Evolutionary conservation across 2,797 vertebrate species (phyloP).

Genomic region (Pantherophis alleghaniensis): DNA sequence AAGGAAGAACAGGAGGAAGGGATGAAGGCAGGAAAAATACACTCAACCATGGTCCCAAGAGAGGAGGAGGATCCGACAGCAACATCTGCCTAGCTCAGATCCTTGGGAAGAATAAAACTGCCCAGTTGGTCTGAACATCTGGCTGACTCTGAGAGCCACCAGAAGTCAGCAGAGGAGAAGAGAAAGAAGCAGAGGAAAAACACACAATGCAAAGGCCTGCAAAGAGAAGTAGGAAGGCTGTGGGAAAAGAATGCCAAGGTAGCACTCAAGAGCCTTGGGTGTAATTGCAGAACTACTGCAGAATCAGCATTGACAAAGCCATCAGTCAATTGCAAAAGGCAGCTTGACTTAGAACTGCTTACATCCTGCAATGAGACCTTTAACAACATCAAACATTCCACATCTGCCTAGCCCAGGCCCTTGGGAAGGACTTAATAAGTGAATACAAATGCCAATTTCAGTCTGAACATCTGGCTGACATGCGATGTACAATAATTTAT

Average conservation of each 20-base stretch:
- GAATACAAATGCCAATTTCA: no score
- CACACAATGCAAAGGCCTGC: not conserved
- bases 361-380: not conserved
- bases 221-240: not conserved
- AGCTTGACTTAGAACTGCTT: not conserved
- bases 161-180: not conserved
- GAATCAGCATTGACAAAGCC: not conserved
- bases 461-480: not conserved
- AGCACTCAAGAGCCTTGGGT: not conserved
- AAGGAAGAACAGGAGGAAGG: no score
- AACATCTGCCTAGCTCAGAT: not conserved
- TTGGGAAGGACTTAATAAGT: no score
- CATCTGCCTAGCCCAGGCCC: not conserved
- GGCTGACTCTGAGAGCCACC: not conserved
- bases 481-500: not conserved
- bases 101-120: not conserved
- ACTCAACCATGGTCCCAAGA: no score
- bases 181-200: not conserved
- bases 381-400: not conserved
- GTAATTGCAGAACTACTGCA: not conserved
- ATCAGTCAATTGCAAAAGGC: not conserved
- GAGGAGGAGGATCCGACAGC: not conserved
- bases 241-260: not conserved
- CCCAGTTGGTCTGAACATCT: not conserved
- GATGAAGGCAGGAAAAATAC: not conserved